A percentile compares a stretch with the other conserved stretches of the same genome.
Conservation (phyloP, 1,140 invertebrate genomes). For the Lepidurus packardi region DNA sequence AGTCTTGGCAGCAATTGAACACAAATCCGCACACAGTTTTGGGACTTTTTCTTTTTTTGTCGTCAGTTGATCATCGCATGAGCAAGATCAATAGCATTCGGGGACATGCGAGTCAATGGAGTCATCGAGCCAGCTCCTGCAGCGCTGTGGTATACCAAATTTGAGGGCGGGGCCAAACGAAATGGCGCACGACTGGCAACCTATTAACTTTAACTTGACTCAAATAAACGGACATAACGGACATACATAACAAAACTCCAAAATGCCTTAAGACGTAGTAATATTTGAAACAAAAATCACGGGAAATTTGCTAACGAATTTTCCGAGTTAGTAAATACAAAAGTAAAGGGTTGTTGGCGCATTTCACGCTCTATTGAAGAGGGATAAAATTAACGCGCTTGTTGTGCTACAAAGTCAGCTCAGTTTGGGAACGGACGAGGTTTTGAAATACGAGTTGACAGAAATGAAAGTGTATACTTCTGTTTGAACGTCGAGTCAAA, state of each 20-base stretch:
- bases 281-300: not conserved
- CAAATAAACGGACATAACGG: too few relatives aligned
- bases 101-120: conserved; percentile 20
- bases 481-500: not conserved
- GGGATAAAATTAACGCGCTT: not conserved
- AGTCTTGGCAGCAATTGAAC: not conserved
- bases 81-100: not conserved
- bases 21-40: not conserved
- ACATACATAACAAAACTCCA: not conserved
- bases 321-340: not conserved
- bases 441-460: not conserved
- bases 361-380: not conserved
- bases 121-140: not conserved
- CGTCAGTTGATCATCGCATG: conserved; percentile 2
- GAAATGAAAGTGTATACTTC: conserved; percentile 5
- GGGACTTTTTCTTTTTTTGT: not conserved
- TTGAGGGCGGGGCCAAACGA: not conserved
- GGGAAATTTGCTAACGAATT: not conserved
- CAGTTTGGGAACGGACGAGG: not conserved
- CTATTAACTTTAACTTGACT: not conserved
- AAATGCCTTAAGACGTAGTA: not conserved
- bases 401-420: not conserved
- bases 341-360: not conserved
- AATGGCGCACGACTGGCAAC: not conserved
- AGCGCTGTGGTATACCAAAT: conserved; percentile 4